Evolutionary conservation across 2,113 vertebrate species (phyloP).

Genomic region (Elgaria multicarinata): DNA sequence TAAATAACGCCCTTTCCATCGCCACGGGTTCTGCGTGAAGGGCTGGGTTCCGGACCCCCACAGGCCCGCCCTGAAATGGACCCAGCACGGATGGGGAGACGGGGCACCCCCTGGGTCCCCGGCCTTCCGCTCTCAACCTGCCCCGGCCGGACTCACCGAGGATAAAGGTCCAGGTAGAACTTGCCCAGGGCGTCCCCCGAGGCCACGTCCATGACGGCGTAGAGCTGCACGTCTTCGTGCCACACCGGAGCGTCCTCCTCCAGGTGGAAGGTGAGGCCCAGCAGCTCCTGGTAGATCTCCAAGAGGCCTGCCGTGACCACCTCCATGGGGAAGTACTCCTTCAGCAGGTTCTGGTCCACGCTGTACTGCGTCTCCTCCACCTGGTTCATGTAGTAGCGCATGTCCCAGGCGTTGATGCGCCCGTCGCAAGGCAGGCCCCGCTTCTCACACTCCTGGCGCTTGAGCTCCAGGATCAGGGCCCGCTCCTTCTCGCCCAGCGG

Average conservation of each 20-base stretch:
- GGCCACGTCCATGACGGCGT: slow-evolving; percentile 82
- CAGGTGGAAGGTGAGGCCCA: slow-evolving; percentile 87
- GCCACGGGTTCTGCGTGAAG: no score
- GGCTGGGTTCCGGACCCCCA: no score
- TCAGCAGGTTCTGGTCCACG: slow-evolving; percentile 94
- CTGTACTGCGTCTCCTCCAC: slow-evolving; percentile 95
- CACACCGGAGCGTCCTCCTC: slow-evolving; percentile 84
- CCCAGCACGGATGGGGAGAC: no score
- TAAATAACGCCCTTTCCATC: no score
- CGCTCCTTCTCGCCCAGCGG: slow-evolving; percentile 91
- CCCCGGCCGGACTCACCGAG: slow-evolving; percentile 79
- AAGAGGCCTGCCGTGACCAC: slow-evolving; percentile 94
- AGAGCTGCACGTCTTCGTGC: slow-evolving; percentile 93
- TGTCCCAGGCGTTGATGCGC: slow-evolving; percentile 92
- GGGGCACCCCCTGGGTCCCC: background rate
- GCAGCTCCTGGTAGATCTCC: slow-evolving; percentile 94
- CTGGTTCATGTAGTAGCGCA: slow-evolving; percentile 97
- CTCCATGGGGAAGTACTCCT: slow-evolving; percentile 97
- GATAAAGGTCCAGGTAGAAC: slow-evolving; percentile 96
- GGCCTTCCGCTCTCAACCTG: background rate
- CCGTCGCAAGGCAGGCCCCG: slow-evolving; percentile 81
- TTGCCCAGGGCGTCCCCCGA: slow-evolving; percentile 84
- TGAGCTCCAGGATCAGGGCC: slow-evolving; percentile 85
- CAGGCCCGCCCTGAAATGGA: no score
- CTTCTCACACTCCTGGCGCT: slow-evolving; percentile 88